Percentiles rank a stretch among this genome's conserved stretches.
Evolutionary conservation across 2,797 vertebrate species (phyloP).

Genomic region (Pipistrellus pipistrellus): DNA sequence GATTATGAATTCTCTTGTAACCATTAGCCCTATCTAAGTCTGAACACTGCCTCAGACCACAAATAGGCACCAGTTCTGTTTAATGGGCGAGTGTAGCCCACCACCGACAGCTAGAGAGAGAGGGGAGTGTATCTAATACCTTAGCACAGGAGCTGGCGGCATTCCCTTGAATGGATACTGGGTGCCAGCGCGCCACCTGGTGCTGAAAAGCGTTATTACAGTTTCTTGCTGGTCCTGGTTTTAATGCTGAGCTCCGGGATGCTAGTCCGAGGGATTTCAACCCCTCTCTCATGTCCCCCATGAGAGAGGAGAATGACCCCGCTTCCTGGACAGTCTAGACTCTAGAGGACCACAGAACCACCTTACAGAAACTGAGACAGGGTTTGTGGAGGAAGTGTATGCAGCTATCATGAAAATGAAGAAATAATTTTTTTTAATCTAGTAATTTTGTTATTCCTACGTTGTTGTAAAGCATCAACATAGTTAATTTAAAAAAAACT

Average conservation of each 20-base stretch:
- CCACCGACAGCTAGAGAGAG: neutral
- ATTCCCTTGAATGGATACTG: neutral
- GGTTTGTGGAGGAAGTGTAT: neutral
- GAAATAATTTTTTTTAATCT: conserved; percentile 11
- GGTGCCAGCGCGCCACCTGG: conserved; percentile 47
- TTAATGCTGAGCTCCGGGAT: fast-evolving
- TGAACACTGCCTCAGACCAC: neutral
- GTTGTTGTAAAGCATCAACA: neutral
- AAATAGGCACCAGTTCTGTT: neutral
- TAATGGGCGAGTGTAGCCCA: neutral
- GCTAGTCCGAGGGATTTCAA: fast-evolving
- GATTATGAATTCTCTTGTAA: neutral
- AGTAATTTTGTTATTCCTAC: neutral
- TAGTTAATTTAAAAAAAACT: neutral
- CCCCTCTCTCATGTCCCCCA: fast-evolving
- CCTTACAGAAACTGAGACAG: neutral
- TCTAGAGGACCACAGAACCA: neutral
- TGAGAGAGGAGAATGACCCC: neutral
- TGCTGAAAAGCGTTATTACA: neutral
- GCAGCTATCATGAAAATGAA: neutral
- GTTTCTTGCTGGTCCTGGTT: fast-evolving
- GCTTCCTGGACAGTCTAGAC: neutral
- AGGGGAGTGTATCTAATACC: fast-evolving
- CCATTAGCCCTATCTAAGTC: too few species aligned
- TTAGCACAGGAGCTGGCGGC: fast-evolving